These are phyloP conservation scores for Gopherus flavomarginatus DNA, from an alignment of 2,113 vertebrate species.

Conservation along the genomic window DNA sequence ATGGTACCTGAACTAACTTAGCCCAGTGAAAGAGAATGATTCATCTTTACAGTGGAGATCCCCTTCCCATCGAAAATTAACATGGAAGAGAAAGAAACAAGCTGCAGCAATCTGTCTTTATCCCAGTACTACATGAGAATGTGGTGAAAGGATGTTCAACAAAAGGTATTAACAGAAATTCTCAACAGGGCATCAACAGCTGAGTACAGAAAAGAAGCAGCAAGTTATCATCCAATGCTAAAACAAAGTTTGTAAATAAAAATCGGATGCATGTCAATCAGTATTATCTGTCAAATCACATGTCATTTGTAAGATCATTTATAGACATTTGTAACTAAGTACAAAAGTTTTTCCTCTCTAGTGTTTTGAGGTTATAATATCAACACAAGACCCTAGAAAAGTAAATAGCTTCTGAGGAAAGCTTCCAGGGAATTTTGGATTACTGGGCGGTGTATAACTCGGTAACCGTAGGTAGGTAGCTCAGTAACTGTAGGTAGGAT, in stretches of 20 bases:
- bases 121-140: background rate
- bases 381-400: background rate
- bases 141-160: background rate
- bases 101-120: background rate
- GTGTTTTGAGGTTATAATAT: background rate
- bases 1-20: background rate
- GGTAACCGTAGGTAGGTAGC: background rate
- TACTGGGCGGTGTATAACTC: background rate
- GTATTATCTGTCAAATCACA: accelerated
- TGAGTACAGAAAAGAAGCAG: background rate
- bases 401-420: background rate
- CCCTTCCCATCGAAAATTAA: background rate
- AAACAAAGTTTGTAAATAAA: background rate
- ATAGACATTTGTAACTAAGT: background rate
- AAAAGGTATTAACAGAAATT: background rate
- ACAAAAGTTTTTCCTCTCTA: background rate
- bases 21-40: background rate
- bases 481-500: accelerated
- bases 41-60: accelerated
- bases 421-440: background rate
- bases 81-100: background rate
- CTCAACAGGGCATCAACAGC: background rate
- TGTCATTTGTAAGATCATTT: accelerated
- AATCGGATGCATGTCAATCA: background rate
- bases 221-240: background rate